Conservation (phyloP, 2,797 vertebrate genomes). For the Malacoctenus gilli region DNA sequence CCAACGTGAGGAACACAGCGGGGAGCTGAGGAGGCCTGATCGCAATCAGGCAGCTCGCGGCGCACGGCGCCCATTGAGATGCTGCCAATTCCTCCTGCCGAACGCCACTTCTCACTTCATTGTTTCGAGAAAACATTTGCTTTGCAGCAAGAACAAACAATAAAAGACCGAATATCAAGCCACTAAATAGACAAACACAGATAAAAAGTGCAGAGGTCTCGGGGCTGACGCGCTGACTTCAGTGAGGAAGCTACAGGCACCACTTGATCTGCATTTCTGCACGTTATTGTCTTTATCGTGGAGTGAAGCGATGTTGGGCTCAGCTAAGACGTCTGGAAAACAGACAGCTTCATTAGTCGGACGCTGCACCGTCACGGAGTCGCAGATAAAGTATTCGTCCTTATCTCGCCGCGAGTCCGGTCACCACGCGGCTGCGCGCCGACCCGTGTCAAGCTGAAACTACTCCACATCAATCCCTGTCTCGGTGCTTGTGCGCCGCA, state of each 20-base stretch:
- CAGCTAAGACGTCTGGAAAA: slow-evolving; percentile 6
- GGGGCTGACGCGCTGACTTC: neutral
- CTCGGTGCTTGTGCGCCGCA: neutral
- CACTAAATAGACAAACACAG: too few relatives aligned
- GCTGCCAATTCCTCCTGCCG: slow-evolving; percentile 17
- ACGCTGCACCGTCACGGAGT: slow-evolving; percentile 11
- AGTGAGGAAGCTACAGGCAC: neutral
- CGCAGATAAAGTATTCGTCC: slow-evolving; percentile 32
- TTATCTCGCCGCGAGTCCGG: slow-evolving; percentile 43
- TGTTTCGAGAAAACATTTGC: neutral
- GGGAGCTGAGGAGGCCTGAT: neutral
- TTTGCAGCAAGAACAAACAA: slow-evolving; percentile 5
- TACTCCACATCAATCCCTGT: slow-evolving; percentile 34
- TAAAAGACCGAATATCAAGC: neutral
- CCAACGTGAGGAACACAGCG: neutral
- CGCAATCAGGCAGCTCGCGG: slow-evolving; percentile 30
- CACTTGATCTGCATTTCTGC: too few relatives aligned
- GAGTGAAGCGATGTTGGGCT: too few relatives aligned
- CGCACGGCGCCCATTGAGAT: neutral
- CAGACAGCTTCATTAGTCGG: slow-evolving; percentile 20
- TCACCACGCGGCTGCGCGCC: slow-evolving; percentile 19
- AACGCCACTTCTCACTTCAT: slow-evolving; percentile 7
- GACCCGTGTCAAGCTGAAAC: slow-evolving; percentile 6
- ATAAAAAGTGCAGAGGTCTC: neutral
- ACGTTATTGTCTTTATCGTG: too few relatives aligned